phyloP scores from a whole-genome alignment of 2,797 vertebrate genomes.

The Sebastes nivosus region DNA sequence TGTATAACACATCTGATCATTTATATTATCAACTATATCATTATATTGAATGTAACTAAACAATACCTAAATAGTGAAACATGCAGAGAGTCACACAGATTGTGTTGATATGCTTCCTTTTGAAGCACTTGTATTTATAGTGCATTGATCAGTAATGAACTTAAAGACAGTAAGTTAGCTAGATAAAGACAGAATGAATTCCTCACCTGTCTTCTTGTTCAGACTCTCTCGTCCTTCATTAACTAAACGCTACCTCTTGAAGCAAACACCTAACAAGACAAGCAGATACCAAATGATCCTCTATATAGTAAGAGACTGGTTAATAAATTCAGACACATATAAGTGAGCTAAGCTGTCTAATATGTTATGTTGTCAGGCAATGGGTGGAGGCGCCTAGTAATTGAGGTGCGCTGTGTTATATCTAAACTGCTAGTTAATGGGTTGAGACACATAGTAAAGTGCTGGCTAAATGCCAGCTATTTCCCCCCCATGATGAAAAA shows the following conservation, averaged over 20 bases:
- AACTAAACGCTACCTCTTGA: constrained; percentile 15
- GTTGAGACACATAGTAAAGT: constrained; percentile 56
- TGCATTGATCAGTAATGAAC: neutral
- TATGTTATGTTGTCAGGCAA: constrained; percentile 43
- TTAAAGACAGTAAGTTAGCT: neutral
- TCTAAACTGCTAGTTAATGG: constrained; percentile 61
- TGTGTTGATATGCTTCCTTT: neutral
- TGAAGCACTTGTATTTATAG: neutral
- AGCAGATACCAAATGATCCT: constrained; percentile 29
- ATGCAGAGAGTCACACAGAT: neutral
- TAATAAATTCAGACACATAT: constrained; percentile 47
- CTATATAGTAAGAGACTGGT: constrained; percentile 24
- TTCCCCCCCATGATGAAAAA: constrained; percentile 34
- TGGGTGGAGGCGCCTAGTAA: constrained; percentile 48
- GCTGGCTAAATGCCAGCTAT: constrained; percentile 48
- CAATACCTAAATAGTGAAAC: neutral
- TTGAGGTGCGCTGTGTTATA: constrained; percentile 37
- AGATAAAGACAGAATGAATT: constrained; percentile 1
- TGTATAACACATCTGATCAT: neutral
- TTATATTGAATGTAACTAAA: neutral
- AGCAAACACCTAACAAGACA: constrained; percentile 19
- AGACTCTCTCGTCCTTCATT: constrained; percentile 1
- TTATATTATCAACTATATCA: neutral
- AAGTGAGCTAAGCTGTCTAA: constrained; percentile 43
- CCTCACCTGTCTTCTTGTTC: neutral